phyloP scores from a whole-genome alignment of 2,113 vertebrate species.

The Campylomormyrus tamandua region DNA sequence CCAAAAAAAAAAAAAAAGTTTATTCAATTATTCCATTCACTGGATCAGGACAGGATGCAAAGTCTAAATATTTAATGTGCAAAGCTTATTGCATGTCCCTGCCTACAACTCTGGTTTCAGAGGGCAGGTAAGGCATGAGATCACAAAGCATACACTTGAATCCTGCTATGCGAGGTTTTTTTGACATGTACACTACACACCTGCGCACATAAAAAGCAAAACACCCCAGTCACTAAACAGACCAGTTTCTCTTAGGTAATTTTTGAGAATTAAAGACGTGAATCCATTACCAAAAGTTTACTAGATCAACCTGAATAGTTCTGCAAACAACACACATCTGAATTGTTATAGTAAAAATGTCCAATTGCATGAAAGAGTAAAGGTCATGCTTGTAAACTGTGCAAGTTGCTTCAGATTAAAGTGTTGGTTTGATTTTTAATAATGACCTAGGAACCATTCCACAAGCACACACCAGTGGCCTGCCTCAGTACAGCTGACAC shows the following conservation, averaged over 20 bases:
- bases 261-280: background rate
- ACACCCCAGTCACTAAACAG: background rate
- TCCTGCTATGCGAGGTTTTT: background rate
- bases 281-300: background rate
- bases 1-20: background rate
- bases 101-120: constrained; percentile 10
- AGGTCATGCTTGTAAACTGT: background rate
- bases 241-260: background rate
- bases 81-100: background rate
- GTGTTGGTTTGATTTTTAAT: background rate
- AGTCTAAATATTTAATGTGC: constrained; percentile 11
- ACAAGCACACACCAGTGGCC: background rate
- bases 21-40: background rate
- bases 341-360: background rate
- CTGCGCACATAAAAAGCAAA: background rate
- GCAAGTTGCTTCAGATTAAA: background rate
- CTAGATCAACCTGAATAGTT: background rate
- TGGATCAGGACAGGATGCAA: constrained; percentile 5
- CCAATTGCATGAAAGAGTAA: background rate
- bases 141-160: background rate
- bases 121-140: background rate
- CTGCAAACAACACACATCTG: background rate
- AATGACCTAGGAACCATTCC: background rate
- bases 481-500: background rate
- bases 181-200: background rate